These are phyloP conservation scores for Melanerpes formicivorus DNA, from an alignment of 2,113 vertebrate species.

Conservation along the genomic window DNA sequence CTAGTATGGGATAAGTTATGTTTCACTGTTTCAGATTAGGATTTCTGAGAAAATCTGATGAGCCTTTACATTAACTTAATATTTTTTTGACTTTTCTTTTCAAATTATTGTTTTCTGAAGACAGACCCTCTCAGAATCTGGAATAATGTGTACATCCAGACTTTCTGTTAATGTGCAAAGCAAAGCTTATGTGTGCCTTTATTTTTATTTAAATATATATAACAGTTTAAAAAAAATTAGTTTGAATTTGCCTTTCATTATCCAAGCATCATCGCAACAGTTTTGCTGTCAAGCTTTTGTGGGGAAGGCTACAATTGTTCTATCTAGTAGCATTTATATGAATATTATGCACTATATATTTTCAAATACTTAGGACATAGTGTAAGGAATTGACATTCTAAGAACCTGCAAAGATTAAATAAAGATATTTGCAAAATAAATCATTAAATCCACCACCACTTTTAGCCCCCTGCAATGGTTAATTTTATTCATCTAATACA, in stretches of 20 bases:
- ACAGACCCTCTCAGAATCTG: background rate
- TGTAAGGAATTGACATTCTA: background rate
- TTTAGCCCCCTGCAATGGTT: fast-evolving
- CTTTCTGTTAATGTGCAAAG: background rate
- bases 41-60: background rate
- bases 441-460: background rate
- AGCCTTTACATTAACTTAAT: background rate
- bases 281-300: background rate
- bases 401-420: background rate
- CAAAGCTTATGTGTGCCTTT: background rate
- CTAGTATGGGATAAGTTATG: background rate
- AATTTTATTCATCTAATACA: background rate
- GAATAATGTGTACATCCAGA: background rate
- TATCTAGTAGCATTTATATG: background rate
- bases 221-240: background rate
- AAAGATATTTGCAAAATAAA: background rate
- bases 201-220: background rate
- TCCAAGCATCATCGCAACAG: background rate
- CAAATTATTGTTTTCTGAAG: background rate
- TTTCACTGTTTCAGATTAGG: background rate
- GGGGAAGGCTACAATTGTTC: background rate
- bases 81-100: too few relatives aligned
- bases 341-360: background rate
- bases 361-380: background rate
- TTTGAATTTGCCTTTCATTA: background rate